Conservation (phyloP, 2,888 invertebrate genomes). For the Branchellion lobata region DNA sequence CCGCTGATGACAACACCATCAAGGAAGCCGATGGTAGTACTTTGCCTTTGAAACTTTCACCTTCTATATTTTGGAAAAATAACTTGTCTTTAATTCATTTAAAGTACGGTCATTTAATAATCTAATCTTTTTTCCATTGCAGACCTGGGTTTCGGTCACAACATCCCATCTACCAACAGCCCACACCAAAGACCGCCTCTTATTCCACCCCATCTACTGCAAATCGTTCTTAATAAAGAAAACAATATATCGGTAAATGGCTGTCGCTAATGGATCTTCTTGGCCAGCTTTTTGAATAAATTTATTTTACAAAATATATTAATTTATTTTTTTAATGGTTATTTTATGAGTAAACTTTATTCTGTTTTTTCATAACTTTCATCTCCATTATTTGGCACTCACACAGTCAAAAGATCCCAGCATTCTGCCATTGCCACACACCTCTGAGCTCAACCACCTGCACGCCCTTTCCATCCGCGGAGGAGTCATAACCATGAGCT, state of each 20-base stretch:
- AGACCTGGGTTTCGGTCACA: slow-evolving; percentile 24
- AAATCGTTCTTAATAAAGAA: slow-evolving; percentile 98
- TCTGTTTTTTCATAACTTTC: not conserved
- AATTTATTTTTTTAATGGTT: too few species aligned
- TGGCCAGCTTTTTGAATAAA: too few species aligned
- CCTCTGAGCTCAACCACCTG: slow-evolving; percentile 98
- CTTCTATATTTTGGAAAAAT: not conserved
- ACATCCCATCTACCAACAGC: slow-evolving; percentile 48
- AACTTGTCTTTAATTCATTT: too few species aligned
- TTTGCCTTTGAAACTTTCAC: not conserved
- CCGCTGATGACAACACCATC: slow-evolving; percentile 70
- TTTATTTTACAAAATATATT: too few species aligned
- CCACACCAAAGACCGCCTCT: slow-evolving; percentile 89
- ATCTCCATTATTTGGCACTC: too few species aligned
- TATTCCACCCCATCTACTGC: slow-evolving; percentile 91
- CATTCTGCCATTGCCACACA: slow-evolving; percentile 94
- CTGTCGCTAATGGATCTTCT: too few species aligned
- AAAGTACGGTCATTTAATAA: not conserved
- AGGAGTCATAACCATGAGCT: slow-evolving; percentile 48
- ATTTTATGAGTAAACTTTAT: too few species aligned
- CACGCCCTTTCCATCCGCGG: slow-evolving; percentile 96
- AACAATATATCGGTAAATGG: slow-evolving; percentile 70
- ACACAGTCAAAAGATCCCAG: slow-evolving; percentile 92
- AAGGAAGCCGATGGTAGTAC: not conserved
- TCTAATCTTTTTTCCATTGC: not conserved